Evolutionary conservation across 2,888 invertebrate species (phyloP).

Genomic region (Epicampocera succincta): DNA sequence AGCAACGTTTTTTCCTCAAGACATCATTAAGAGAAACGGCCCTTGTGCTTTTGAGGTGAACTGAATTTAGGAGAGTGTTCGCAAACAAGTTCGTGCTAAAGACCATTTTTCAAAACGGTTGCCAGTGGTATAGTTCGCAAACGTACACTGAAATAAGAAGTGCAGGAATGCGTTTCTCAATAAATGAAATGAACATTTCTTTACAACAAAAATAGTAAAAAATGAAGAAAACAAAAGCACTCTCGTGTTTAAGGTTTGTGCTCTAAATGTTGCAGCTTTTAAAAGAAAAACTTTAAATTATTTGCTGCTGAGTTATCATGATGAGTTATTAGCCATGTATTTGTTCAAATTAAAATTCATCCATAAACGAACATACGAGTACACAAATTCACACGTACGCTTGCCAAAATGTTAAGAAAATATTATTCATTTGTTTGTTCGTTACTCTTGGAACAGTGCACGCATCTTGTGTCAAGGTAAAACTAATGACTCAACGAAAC

Average conservation of each 20-base stretch:
- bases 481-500: conserved; percentile 53
- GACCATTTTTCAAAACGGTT: conserved; percentile 65
- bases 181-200: conserved; percentile 25
- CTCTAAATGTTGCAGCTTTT: conserved; percentile 40
- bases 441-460: conserved; percentile 37
- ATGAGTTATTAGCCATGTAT: conserved; percentile 66
- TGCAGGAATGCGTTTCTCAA: conserved; percentile 44
- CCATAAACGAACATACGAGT: conserved; percentile 27
- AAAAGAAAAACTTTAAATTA: conserved; percentile 53
- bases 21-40: conserved; percentile 27
- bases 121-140: conserved; percentile 29
- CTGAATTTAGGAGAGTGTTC: conserved; percentile 9
- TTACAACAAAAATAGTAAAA: neutral
- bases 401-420: conserved; percentile 34
- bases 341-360: conserved; percentile 69
- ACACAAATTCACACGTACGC: conserved; percentile 28
- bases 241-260: conserved; percentile 52
- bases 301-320: conserved; percentile 63
- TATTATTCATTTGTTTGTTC: conserved; percentile 45
- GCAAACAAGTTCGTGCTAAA: conserved; percentile 63
- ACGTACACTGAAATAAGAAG: conserved; percentile 25
- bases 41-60: conserved; percentile 20
- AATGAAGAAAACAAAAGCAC: neutral
- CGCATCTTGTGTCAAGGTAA: conserved; percentile 64
- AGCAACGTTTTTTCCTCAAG: conserved; percentile 14